Evolutionary conservation across 53 echinoderm and acorn worm species (phyloP), one percentile per base, ranked within the genome.

Genomic region (Henricia sp.): DNA sequence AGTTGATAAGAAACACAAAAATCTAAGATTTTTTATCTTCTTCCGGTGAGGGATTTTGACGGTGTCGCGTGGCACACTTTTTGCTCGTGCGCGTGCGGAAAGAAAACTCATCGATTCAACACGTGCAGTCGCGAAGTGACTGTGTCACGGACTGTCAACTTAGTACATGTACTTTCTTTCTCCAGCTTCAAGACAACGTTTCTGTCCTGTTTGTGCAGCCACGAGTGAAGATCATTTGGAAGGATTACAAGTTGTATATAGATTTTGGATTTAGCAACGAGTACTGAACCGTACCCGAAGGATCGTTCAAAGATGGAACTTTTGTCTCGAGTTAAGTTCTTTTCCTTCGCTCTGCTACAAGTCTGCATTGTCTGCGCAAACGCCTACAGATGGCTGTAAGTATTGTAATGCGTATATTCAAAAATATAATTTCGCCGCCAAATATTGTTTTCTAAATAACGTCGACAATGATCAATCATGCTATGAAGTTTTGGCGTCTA

Each of bases 301-400:
- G 62, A 60, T 16, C 17, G 9, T 4, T 60, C 33, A 32, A 64
- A 9, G 40, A 80, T 80, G 80, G 80, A 80, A 64, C 44, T 64
- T 9, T 1, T 48, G n/a, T 80, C 50, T 46, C 62, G 63, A 20
- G 46, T 28, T 30, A 64, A 34, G 8, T 8, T 80, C 10, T 64
- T 80, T 37, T 80, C 86, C 8, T 44, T 76, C 11, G 64, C 85
- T 35, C 53, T 92, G 14, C 58, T 92, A 12, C 92, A 92, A 21
- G 85, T 85, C 0, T 92, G 88, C 51, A 78, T 92, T 29, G 42
- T 92, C 65, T 92, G 88, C 38, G 92, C 88, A 24, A 56, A 88
- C 23, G 92, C 92, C 0, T 88, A 88, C 56, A 88, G 85, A 88
- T 92, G 92, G 92, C 26, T 92, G 92, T 92, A 80, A 92, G 92